Base-by-base conservation (phyloP, 2,888 invertebrate genomes). In the Cosmia pyralina region DNA sequence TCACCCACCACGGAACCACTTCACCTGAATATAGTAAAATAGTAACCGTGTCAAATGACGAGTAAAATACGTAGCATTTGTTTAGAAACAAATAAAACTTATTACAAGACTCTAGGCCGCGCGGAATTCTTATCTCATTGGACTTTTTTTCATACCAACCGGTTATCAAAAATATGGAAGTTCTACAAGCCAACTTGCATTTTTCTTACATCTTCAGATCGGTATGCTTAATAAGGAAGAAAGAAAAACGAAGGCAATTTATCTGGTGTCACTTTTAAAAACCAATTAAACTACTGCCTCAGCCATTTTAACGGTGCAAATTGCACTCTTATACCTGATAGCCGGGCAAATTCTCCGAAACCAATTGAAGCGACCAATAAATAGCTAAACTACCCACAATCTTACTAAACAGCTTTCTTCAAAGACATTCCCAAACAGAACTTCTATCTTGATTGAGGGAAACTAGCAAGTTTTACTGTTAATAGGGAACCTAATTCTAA, bases 401-500 rank as follows among this genome's bases (percentile, higher is more conserved):
- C 75, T 74, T 3, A 62, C 58, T 72, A 41, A 19, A 74, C 72
- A 82, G 76, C 72, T 85, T 85, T 82, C 84, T 79, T 79, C 19
- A 67, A 44, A 83, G 74, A 82, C 79, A 83, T 84, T 81, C 77
- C 72, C 64, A 69, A 82, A 85, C 74, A 73, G 71, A 78, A 66
- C 77, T 83, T 69, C 75, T 44, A 85, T 84, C 85, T 82, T 84
- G 84, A 85, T 82, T 80, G 80, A 81, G 75, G 69, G 69, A 81
- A 78, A 78, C 85, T 72, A 64, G 71, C 59, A 76, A 83, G 82
- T 79, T 81, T 85, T 80, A 82, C 86, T 85, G 85, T 86, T 85
- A 87, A 83, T 83, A 69, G 72, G 76, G 82, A 84, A 85, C 77
- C 86, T 85, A 85, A 84, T 85, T 82, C 83, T 79, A 84, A 81